A percentile compares a stretch with the other conserved stretches of the same genome.
Conservation (phyloP, 2,797 vertebrate genomes). For the Lithobates pipiens region DNA sequence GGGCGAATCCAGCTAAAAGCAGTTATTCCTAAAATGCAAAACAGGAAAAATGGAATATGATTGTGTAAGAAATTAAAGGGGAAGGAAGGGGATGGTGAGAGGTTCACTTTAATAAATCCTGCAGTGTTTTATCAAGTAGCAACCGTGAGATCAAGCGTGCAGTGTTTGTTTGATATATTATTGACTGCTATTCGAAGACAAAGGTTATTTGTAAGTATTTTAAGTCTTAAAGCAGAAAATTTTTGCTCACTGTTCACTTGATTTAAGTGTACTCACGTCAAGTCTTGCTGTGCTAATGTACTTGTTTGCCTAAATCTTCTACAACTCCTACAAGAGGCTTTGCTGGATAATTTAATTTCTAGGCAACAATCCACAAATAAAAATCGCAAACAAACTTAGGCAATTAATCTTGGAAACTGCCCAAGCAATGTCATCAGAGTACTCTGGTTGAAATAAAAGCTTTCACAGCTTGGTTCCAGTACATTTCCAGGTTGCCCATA, state of each 20-base stretch:
- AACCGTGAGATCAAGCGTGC: background rate
- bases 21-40: too few species aligned
- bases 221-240: slow-evolving; percentile 8
- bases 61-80: too few species aligned
- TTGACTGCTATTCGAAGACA: slow-evolving; percentile 11
- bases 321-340: slow-evolving; percentile 54
- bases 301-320: slow-evolving; percentile 54
- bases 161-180: slow-evolving; percentile 19
- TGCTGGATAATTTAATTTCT: slow-evolving; percentile 58
- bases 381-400: slow-evolving; percentile 56
- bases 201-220: slow-evolving; percentile 12
- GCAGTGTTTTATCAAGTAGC: background rate
- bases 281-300: slow-evolving; percentile 57
- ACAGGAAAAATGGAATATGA: too few species aligned
- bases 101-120: background rate
- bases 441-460: slow-evolving; percentile 49
- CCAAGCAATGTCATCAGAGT: slow-evolving; percentile 46
- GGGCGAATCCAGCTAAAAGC: too few species aligned
- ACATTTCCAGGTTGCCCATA: slow-evolving; percentile 42
- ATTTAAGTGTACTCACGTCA: slow-evolving; percentile 49
- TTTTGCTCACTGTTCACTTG: slow-evolving; percentile 14
- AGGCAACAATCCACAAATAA: slow-evolving; percentile 57
- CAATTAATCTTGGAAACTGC: slow-evolving; percentile 51
- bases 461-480: slow-evolving; percentile 47
- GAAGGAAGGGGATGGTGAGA: too few species aligned